Conservation (phyloP, 1,140 invertebrate species). For the Dendrolimus punctatus region DNA sequence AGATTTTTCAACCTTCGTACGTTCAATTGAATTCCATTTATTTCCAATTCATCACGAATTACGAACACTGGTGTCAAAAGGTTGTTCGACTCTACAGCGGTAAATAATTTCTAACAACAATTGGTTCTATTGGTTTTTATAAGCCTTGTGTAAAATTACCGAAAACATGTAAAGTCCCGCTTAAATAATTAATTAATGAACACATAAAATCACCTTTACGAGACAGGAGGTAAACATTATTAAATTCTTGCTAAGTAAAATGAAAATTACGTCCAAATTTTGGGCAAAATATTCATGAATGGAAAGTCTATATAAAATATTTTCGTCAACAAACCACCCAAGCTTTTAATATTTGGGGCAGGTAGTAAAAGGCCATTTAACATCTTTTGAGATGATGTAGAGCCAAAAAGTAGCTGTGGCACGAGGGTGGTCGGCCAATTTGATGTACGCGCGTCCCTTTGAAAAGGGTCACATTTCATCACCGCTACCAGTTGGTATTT, state of each 20-base stretch:
- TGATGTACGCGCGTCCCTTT: slow-evolving; percentile 16
- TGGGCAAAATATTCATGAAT: slow-evolving; percentile 32
- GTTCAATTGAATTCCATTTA: too few species aligned
- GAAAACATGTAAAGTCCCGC: too few species aligned
- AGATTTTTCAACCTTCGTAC: too few species aligned
- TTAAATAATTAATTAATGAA: too few species aligned
- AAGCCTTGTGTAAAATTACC: too few species aligned
- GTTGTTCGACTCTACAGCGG: too few species aligned
- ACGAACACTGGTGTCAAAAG: too few species aligned
- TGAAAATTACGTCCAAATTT: slow-evolving; percentile 11
- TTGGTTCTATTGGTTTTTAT: too few species aligned
- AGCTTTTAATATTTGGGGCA: slow-evolving; percentile 16
- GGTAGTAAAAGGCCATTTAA: slow-evolving; percentile 14
- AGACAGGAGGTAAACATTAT: slow-evolving; percentile 5
- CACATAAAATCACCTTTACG: background rate
- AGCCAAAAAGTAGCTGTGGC: slow-evolving; percentile 18
- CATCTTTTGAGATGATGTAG: slow-evolving; percentile 22
- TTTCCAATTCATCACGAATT: too few species aligned
- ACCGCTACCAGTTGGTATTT: slow-evolving; percentile 14
- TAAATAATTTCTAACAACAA: too few species aligned
- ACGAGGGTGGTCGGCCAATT: slow-evolving; percentile 11
- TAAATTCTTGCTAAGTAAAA: slow-evolving; percentile 15
- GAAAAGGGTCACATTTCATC: slow-evolving; percentile 25
- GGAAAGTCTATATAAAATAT: slow-evolving; percentile 29
- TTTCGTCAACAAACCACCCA: slow-evolving; percentile 19